Base-by-base conservation (phyloP, 2,888 invertebrate genomes). In the Perizoma flavofasciatum region DNA sequence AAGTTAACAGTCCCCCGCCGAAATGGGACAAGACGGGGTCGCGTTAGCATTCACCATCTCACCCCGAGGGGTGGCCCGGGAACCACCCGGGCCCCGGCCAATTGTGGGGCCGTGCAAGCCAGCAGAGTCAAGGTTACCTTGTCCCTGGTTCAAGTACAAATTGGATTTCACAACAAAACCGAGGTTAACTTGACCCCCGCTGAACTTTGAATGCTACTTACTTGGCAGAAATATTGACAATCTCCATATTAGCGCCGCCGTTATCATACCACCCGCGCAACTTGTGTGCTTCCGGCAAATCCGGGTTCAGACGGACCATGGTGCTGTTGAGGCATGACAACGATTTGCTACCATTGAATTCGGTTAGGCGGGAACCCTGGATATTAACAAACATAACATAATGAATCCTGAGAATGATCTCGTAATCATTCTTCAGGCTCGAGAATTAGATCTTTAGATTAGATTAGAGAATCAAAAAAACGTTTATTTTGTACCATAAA, bases 211-310 rank as follows among this genome's bases (percentile, higher is more conserved):
- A 9, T 9, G 6, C 6, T 44, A 44, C 67, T 68, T 78, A 93
- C 94, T 92, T 93, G 45, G 94, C 93, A 5, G 96, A 96, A 40
- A 97, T 89, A 69, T 95, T 95, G 60, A 92, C 94, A 8, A 93
- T 79, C 9, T 95, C 94, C 73, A 93, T 89, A 39, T 92, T 85
- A 5, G 89, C 92, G 5, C 97, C 97, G 35, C 95, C 95, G 69
- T 95, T 94, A 80, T 97, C 97, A 82, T 94, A 99, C 99, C 99
- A 99, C 37, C 97, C 97, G 56, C 97, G 94, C 48, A 99, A 92
- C 68, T 93, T 93, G 81, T 98, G 96, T 1, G 98, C 96, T 76
- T 98, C 98, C 0, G 95, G 94, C 35, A 98, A 92, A 80, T 99
- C 98, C 0, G 99, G 99, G 92, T 99, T 97, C 5, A 96, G 80